Conservation (phyloP, 2,888 invertebrate species). For the Acronicta aceris region DNA sequence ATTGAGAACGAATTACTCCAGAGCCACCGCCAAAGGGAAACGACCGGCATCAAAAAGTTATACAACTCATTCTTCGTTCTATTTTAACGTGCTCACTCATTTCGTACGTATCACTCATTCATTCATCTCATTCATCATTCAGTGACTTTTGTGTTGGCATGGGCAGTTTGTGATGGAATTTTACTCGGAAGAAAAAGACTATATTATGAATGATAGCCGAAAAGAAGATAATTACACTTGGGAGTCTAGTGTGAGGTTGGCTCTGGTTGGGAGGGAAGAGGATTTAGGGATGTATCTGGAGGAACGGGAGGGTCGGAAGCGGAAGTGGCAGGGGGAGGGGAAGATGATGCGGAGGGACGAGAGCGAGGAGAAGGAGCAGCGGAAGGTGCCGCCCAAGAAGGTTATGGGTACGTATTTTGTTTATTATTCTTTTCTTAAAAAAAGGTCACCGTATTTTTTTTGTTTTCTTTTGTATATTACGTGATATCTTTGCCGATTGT, state of each 20-base stretch:
- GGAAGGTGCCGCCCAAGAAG: constrained; percentile 84
- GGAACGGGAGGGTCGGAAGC: constrained; percentile 80
- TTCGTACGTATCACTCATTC: constrained; percentile 50
- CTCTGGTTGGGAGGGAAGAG: constrained; percentile 73
- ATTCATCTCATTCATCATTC: constrained; percentile 69
- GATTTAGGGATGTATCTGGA: constrained; percentile 83
- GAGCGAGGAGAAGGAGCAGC: constrained; percentile 79
- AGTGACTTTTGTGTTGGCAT: constrained; percentile 72
- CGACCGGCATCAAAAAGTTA: constrained; percentile 95
- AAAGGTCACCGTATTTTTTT: no score
- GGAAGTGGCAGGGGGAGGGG: constrained; percentile 81
- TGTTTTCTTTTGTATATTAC: no score
- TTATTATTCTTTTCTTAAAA: constrained; percentile 1
- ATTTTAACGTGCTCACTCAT: constrained; percentile 90
- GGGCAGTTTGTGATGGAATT: constrained; percentile 80
- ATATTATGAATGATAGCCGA: constrained; percentile 78
- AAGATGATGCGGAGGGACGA: constrained; percentile 80
- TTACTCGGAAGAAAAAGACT: constrained; percentile 70
- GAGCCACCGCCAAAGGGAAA: constrained; percentile 95
- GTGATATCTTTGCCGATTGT: no score
- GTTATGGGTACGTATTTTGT: constrained; percentile 77
- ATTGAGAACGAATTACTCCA: constrained; percentile 93
- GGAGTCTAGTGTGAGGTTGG: constrained; percentile 80
- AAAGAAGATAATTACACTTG: constrained; percentile 78
- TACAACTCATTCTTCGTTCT: constrained; percentile 96